phyloP scores from a whole-genome alignment of 2,888 invertebrate species.

The Coenonympha arcania region DNA sequence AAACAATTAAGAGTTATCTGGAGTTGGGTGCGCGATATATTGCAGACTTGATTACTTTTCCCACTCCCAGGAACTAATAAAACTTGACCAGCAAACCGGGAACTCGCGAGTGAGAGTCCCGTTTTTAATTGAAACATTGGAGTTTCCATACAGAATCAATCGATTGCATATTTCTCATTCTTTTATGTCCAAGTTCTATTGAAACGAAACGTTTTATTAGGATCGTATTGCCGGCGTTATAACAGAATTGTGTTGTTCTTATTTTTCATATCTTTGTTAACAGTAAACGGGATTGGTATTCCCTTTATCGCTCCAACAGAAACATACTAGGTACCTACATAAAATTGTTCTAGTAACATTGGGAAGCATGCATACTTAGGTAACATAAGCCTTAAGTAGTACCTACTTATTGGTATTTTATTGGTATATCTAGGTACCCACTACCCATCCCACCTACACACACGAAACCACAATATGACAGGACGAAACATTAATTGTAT shows the following conservation, averaged over 20 bases:
- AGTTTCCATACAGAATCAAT: constrained; percentile 36
- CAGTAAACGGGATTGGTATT: background rate
- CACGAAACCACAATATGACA: no score
- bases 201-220: constrained; percentile 1
- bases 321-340: no score
- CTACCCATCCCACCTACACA: no score
- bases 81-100: constrained; percentile 60
- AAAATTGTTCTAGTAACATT: no score
- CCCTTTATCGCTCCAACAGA: background rate
- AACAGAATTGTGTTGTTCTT: background rate
- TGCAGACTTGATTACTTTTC: constrained; percentile 64
- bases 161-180: constrained; percentile 24
- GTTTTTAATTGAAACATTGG: constrained; percentile 58
- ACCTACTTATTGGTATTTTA: no score
- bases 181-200: constrained; percentile 9
- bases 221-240: constrained; percentile 5
- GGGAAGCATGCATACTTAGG: no score
- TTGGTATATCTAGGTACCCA: no score
- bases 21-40: constrained; percentile 56
- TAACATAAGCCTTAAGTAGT: no score
- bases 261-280: background rate
- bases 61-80: constrained; percentile 60
- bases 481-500: no score
- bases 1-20: constrained; percentile 62
- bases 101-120: constrained; percentile 41